Conservation (phyloP, 1,140 invertebrate species). For the Drosophila funebris region DNA sequence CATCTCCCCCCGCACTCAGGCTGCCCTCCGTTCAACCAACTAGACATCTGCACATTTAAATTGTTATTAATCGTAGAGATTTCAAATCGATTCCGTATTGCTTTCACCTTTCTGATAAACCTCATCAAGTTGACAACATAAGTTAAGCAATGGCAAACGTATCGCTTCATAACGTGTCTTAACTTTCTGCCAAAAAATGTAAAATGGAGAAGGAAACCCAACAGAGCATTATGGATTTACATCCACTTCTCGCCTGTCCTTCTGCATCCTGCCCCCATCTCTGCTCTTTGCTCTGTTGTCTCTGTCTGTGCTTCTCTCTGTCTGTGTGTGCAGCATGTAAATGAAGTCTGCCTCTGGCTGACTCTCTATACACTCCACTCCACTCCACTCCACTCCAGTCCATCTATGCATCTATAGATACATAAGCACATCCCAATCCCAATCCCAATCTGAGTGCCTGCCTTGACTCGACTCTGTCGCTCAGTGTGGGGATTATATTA, state of each 20-base stretch:
- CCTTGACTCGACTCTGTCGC: constrained; percentile 11
- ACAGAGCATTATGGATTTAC: constrained; percentile 15
- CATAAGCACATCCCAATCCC: constrained; percentile 17
- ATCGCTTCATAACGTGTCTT: not conserved
- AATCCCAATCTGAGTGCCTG: constrained; percentile 22
- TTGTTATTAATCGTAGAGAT: constrained; percentile 12
- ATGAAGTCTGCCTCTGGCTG: constrained; percentile 43
- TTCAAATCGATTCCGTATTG: constrained; percentile 7
- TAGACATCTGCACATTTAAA: not conserved
- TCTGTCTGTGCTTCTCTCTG: not conserved
- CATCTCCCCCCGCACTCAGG: not conserved
- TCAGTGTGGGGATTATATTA: constrained; percentile 56
- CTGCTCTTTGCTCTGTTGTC: not conserved
- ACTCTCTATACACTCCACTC: constrained; percentile 5
- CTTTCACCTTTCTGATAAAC: constrained; percentile 6
- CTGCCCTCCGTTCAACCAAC: not conserved
- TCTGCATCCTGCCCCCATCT: not conserved
- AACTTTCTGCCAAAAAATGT: not conserved
- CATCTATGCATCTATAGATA: constrained; percentile 29
- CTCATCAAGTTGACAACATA: constrained; percentile 4
- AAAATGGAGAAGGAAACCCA: not conserved
- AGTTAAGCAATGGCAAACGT: not conserved
- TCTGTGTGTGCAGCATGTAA: constrained; percentile 46
- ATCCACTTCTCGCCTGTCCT: constrained; percentile 1
- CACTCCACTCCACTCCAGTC: not conserved